Conservation (phyloP, 2,888 invertebrate species). For the Pseudococcus longispinus region DNA sequence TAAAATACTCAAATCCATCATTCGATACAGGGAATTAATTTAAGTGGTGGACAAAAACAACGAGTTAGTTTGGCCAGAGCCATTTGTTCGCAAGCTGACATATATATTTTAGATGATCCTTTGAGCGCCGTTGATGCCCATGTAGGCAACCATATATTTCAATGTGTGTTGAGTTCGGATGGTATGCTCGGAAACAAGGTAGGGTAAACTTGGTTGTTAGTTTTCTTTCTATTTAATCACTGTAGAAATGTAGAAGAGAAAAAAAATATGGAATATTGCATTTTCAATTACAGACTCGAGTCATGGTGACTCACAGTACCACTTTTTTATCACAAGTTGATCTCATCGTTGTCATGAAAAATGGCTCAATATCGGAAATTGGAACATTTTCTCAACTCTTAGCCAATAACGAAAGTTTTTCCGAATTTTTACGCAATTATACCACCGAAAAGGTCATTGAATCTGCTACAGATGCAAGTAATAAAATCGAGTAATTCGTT, state of each 20-base stretch:
- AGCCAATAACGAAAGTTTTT: slow-evolving; percentile 82
- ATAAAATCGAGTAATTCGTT: slow-evolving; percentile 1
- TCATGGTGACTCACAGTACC: slow-evolving; percentile 94
- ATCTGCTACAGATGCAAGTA: slow-evolving; percentile 15
- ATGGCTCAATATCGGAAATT: slow-evolving; percentile 85
- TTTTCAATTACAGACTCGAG: slow-evolving; percentile 69
- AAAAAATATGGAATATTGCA: neutral
- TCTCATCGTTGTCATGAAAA: slow-evolving; percentile 85
- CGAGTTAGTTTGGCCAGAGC: slow-evolving; percentile 90
- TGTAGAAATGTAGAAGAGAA: neutral
- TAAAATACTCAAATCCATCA: neutral
- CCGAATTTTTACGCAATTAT: slow-evolving; percentile 82
- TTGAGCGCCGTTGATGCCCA: slow-evolving; percentile 73
- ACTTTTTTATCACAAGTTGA: slow-evolving; percentile 91
- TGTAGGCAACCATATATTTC: slow-evolving; percentile 72
- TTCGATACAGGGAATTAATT: slow-evolving; percentile 72
- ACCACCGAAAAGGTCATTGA: slow-evolving; percentile 68
- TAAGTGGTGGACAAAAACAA: slow-evolving; percentile 91
- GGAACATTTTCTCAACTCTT: slow-evolving; percentile 91
- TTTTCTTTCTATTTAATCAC: neutral
- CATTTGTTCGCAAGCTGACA: slow-evolving; percentile 85
- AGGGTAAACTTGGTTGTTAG: neutral
- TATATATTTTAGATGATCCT: slow-evolving; percentile 95
- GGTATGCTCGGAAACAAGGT: slow-evolving; percentile 63
- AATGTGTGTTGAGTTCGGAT: slow-evolving; percentile 68